These are phyloP conservation scores for Montipora capitata DNA, from an alignment of 92 coral and sea anemone species.

Conservation along the genomic window DNA sequence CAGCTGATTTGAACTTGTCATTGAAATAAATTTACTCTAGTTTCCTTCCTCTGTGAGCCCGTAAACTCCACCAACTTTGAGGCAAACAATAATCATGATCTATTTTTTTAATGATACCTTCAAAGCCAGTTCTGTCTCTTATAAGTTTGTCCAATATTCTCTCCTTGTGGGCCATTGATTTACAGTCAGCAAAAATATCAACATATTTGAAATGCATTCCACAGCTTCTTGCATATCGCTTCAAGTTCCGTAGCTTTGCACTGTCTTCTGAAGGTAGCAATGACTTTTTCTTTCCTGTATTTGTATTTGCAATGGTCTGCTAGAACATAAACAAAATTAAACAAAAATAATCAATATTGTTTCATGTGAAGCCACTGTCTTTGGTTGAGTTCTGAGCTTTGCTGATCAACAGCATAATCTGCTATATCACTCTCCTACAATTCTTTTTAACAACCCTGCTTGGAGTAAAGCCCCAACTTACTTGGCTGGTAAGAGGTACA, in stretches of 20 bases:
- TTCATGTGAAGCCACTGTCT: too few relatives aligned
- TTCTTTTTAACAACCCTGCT: too few relatives aligned
- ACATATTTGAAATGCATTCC: constrained; percentile 82
- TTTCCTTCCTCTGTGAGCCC: not conserved
- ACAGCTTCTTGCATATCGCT: constrained; percentile 87
- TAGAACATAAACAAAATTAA: not conserved
- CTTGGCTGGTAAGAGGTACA: too few relatives aligned
- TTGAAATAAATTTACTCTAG: too few relatives aligned
- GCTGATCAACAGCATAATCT: too few relatives aligned
- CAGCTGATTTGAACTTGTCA: too few relatives aligned
- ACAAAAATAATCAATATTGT: too few relatives aligned
- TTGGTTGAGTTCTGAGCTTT: too few relatives aligned
- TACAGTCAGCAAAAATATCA: constrained; percentile 87
- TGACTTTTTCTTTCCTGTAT: constrained; percentile 34
- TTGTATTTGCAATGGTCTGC: constrained; percentile 6
- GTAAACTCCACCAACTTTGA: too few relatives aligned
- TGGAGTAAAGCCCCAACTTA: too few relatives aligned
- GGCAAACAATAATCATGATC: not conserved
- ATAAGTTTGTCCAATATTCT: constrained; percentile 79
- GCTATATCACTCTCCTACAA: too few relatives aligned
- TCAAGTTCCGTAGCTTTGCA: constrained; percentile 82
- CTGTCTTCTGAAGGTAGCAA: constrained; percentile 76
- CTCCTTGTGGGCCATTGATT: constrained; percentile 89
- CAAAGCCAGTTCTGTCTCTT: constrained; percentile 83
- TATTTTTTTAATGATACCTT: constrained; percentile 66